Evolutionary conservation across 1,140 invertebrate species (phyloP), one percentile per base, ranked within the genome.

Genomic region (Achatina immaculata): DNA sequence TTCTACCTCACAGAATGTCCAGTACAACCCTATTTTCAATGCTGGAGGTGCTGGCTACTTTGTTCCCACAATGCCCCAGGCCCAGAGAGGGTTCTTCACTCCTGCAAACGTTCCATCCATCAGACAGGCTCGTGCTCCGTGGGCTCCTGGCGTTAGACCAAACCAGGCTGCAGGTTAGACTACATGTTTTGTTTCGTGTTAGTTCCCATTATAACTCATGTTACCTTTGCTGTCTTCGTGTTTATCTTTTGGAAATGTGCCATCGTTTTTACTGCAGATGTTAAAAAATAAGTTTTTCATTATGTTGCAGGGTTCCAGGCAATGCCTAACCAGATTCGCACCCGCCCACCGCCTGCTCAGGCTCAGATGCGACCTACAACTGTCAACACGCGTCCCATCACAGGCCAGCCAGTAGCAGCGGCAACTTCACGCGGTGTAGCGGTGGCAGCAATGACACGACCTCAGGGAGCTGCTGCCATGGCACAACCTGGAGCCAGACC

Each of bases 41-140:
- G 95, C 96, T 28, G 93, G 94, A 84, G 94, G 85, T 16, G 86
- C 95, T 66, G 95, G 94, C 48, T 99, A 97, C 91, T 98, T 97
- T 88, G 95, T 99, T 81, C 97, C 97, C 65, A 97, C 96, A 19
- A 93, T 97, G 85, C 92, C 92, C 71, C 96, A 96, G 78, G 94
- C 84, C 96, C 95, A 66, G 78, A 74, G 96, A 92, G 97, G 95
- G 89, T 95, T 90, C 86, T 95, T 79, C 94, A 83, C 87, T n/a
- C 87, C 96, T 31, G 95, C 96, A 72, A 95, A 97, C 90, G 95
- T 97, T 94, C 91, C 95, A 14, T 76, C 80, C 31, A 69, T 68
- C 24, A 38, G 65, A 73, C 55, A 42, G 7, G n/a, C 72, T 19
- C 65, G 74, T n/a, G 34, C 65, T 3, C 80, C 72, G 51, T 76